These are phyloP conservation scores for Mnemiopsis leidyi DNA, from an alignment of 37 sponge, comb jelly and placozoan genomes.

Conservation along the genomic window DNA sequence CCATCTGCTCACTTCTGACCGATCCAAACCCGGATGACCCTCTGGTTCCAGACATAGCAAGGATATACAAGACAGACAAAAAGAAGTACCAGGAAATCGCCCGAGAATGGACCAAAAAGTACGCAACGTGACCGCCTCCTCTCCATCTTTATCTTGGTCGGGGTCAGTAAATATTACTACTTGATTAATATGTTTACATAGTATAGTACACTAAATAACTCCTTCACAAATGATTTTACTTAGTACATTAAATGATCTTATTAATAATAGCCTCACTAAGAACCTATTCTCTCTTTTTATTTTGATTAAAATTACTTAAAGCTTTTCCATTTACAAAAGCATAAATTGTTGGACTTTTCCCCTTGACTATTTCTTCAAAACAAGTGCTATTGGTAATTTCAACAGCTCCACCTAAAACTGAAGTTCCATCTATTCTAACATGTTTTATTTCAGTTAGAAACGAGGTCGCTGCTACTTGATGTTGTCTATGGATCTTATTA, in stretches of 20 bases:
- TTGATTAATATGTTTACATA: no score
- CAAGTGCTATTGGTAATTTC: no score
- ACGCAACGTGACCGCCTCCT: conserved; percentile 76
- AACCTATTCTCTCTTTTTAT: no score
- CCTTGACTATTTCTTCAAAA: no score
- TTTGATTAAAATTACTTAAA: no score
- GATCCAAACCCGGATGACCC: conserved; percentile 97
- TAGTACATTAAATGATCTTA: no score
- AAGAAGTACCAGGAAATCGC: conserved; percentile 79
- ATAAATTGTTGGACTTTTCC: no score
- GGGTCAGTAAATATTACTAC: not conserved
- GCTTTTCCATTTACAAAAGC: no score
- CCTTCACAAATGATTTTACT: no score
- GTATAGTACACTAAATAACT: no score
- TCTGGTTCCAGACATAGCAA: conserved; percentile 94
- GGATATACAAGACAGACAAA: conserved; percentile 84
- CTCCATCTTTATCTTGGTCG: not conserved
- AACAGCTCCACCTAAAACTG: no score
- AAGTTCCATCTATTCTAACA: not conserved
- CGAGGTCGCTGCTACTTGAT: not conserved
- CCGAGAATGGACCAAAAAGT: conserved; percentile 91
- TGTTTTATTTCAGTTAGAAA: not conserved
- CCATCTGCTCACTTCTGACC: conserved; percentile 88
- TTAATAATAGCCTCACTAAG: no score
- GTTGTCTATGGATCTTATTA: not conserved